Percentiles rank a stretch among this genome's conserved stretches.
phyloP scores from a whole-genome alignment of 2,888 invertebrate genomes.

The Cactoblastis cactorum region DNA sequence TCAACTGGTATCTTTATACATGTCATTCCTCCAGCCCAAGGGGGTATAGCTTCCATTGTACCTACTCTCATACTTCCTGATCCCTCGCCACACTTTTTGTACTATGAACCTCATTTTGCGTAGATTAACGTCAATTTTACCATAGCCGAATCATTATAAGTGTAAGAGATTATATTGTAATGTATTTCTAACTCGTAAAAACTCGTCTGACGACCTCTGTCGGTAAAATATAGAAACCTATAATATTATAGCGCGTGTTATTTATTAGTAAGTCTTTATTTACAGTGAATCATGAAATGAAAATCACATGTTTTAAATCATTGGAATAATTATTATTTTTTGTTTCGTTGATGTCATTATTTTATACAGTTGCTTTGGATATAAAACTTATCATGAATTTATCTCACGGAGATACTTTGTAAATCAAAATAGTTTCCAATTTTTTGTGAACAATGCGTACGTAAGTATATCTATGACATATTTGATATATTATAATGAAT shows the following conservation, averaged over 20 bases:
- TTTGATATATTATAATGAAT: too few relatives aligned
- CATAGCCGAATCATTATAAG: conserved; percentile 11
- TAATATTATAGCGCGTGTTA: neutral
- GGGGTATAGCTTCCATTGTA: conserved; percentile 44
- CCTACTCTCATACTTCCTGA: conserved; percentile 52
- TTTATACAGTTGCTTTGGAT: too few relatives aligned
- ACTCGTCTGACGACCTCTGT: neutral
- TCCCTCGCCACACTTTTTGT: conserved; percentile 45
- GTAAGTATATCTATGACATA: too few relatives aligned
- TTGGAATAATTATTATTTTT: neutral
- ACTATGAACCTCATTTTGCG: conserved; percentile 60
- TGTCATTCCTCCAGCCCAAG: conserved; percentile 8
- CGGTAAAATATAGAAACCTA: neutral
- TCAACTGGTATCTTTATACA: neutral
- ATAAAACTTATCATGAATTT: too few relatives aligned
- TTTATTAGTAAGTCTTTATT: neutral
- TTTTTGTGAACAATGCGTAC: too few relatives aligned
- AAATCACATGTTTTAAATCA: neutral
- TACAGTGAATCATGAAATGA: neutral
- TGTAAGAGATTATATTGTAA: conserved; percentile 4
- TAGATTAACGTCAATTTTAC: conserved; percentile 35
- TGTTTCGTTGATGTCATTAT: neutral
- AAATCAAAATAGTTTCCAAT: too few relatives aligned
- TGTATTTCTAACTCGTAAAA: conserved; percentile 8
- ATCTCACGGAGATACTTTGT: too few relatives aligned